Evolutionary conservation across 2,888 invertebrate species (phyloP).

Genomic region (Perithous albicinctus): DNA sequence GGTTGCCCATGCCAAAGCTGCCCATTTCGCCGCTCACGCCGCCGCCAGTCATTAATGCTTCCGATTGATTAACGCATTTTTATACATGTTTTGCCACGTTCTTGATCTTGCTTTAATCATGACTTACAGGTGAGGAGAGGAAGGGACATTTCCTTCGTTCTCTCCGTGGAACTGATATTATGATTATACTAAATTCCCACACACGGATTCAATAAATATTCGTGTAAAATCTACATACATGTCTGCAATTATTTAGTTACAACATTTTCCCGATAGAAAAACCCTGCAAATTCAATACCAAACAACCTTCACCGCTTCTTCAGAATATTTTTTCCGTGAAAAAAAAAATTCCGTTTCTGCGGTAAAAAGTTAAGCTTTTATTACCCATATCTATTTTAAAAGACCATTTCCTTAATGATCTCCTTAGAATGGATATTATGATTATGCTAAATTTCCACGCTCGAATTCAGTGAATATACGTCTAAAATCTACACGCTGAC

Average conservation of each 20-base stretch:
- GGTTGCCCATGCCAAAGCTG: conserved; percentile 81
- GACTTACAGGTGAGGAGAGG: conserved; percentile 41
- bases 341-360: no score
- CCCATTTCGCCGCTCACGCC: conserved; percentile 78
- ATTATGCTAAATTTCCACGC: conserved; percentile 35
- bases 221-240: conserved; percentile 46
- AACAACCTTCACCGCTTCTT: not conserved
- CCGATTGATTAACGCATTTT: conserved; percentile 22
- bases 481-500: conserved; percentile 51
- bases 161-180: conserved; percentile 52
- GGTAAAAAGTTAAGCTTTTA: no score
- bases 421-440: conserved; percentile 50
- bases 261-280: not conserved
- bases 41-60: conserved; percentile 64
- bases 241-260: not conserved
- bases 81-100: conserved; percentile 50
- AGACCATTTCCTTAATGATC: conserved; percentile 13
- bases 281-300: not conserved
- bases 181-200: conserved; percentile 42
- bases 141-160: conserved; percentile 8
- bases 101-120: conserved; percentile 48
- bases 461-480: conserved; percentile 54
- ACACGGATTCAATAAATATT: conserved; percentile 52
- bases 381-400: no score
- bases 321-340: no score